Conservation (phyloP, 2,888 invertebrate genomes). For the Euproctis similis region DNA sequence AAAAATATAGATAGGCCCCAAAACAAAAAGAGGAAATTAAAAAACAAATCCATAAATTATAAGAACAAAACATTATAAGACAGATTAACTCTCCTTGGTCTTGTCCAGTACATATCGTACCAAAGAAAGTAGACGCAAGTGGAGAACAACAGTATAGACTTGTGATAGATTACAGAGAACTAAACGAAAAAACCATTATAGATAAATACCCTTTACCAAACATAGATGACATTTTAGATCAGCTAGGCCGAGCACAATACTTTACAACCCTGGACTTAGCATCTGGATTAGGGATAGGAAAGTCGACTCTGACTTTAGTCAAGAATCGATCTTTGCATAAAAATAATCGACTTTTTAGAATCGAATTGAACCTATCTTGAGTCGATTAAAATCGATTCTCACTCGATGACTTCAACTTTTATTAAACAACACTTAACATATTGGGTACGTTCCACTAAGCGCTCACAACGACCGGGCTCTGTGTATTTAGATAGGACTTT, state of each 20-base stretch:
- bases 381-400: conserved; percentile 1
- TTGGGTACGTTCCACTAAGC: not conserved
- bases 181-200: no score
- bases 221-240: no score
- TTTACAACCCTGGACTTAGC: no score
- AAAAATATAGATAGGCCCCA: conserved; percentile 9
- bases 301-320: conserved; percentile 1
- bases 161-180: no score
- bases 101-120: no score
- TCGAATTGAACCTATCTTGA: conserved; percentile 1
- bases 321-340: conserved; percentile 1
- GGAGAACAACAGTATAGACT: no score
- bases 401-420: conserved; percentile 1
- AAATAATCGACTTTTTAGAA: conserved; percentile 1
- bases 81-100: no score
- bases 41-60: conserved; percentile 4
- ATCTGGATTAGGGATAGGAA: no score
- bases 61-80: conserved; percentile 7
- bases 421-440: conserved; percentile 1
- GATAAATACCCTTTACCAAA: no score
- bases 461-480: conserved; percentile 1
- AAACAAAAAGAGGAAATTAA: conserved; percentile 9
- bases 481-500: conserved; percentile 1
- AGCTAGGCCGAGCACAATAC: no score
- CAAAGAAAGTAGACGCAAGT: no score